Conservation (phyloP, 2,888 invertebrate genomes). For the Linhomoeus sp. region DNA sequence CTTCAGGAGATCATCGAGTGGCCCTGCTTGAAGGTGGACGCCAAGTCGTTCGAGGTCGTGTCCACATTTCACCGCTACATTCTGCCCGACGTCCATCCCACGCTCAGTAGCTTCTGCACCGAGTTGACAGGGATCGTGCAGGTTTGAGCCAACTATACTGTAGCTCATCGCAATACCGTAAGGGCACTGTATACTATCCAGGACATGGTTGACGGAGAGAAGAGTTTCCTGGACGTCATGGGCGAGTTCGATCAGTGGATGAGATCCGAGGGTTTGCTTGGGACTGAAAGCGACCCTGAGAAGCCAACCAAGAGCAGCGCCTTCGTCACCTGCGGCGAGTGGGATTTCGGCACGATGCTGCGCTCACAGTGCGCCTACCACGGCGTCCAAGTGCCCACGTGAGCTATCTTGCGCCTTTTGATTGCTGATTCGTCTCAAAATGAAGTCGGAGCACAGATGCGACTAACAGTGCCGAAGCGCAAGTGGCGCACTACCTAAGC, state of each 20-base stretch:
- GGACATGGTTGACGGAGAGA: slow-evolving; percentile 35
- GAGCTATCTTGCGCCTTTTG: neutral
- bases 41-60: slow-evolving; percentile 33
- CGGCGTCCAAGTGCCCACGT: neutral
- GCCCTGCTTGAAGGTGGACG: slow-evolving; percentile 39
- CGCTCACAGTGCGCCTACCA: slow-evolving; percentile 1
- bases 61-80: slow-evolving; percentile 40
- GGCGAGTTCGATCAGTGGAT: slow-evolving; percentile 11
- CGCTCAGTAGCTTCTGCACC: slow-evolving; percentile 38
- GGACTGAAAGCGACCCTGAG: neutral
- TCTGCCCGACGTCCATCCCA: slow-evolving; percentile 34
- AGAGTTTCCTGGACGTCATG: slow-evolving; percentile 32
- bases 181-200: slow-evolving; percentile 27
- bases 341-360: slow-evolving; percentile 28
- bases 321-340: slow-evolving; percentile 43
- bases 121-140: slow-evolving; percentile 8
- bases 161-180: neutral
- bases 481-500: no score
- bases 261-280: neutral
- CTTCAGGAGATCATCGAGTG: slow-evolving; percentile 44
- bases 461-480: no score
- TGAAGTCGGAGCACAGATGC: no score
- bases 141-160: neutral
- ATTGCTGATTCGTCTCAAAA: no score
- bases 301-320: slow-evolving; percentile 14